Percentiles rank a stretch among this genome's conserved stretches.
Conservation (phyloP, 2,113 vertebrate genomes). For the Gorsachius goisagi region DNA sequence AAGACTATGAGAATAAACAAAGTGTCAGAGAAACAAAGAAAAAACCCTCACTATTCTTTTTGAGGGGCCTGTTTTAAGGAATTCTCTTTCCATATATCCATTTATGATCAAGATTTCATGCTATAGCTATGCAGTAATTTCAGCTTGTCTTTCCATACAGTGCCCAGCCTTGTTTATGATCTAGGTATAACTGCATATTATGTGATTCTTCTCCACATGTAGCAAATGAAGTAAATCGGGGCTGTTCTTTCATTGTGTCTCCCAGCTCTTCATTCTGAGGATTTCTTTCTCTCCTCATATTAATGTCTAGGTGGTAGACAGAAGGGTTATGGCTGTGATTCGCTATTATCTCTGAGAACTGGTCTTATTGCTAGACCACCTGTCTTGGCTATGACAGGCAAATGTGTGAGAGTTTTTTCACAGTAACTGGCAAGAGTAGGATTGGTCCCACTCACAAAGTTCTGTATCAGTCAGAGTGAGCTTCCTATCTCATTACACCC, state of each 20-base stretch:
- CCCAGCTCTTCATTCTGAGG: not conserved
- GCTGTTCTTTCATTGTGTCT: not conserved
- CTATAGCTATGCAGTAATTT: not conserved
- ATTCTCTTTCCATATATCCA: not conserved
- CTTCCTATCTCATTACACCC: not conserved
- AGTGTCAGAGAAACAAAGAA: not conserved
- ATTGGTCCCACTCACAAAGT: not conserved
- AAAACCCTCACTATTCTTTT: rapidly evolving
- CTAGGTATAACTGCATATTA: not conserved
- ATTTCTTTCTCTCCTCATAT: not conserved
- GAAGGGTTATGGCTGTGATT: not conserved
- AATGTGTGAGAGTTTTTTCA: not conserved
- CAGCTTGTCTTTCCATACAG: not conserved
- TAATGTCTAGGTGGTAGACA: not conserved
- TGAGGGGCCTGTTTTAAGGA: not conserved
- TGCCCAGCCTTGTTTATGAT: not conserved
- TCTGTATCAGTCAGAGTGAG: not conserved
- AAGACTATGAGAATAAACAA: not conserved
- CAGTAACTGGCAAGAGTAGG: not conserved
- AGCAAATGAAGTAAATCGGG: not conserved
- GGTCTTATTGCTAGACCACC: not conserved
- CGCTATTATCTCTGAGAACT: not conserved
- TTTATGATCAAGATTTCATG: not conserved
- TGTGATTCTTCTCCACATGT: not conserved
- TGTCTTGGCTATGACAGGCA: not conserved